These are phyloP conservation scores for Austrofundulus limnaeus DNA, from an alignment of 2,113 vertebrate genomes.

Conservation along the genomic window DNA sequence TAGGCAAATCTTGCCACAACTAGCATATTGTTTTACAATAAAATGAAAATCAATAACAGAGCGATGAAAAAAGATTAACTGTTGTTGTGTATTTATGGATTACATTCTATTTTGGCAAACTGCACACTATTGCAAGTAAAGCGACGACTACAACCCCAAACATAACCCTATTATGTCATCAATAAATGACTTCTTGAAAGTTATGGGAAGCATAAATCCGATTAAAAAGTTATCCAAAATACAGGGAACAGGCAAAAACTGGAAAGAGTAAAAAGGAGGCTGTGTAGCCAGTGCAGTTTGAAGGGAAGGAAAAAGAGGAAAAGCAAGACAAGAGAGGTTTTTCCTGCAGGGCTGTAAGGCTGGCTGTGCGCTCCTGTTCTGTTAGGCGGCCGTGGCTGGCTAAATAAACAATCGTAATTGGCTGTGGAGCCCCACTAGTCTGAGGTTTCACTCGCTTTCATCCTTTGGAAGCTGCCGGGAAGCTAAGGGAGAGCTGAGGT, in stretches of 20 bases:
- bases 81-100: no score
- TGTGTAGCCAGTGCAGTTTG: constrained; percentile 39
- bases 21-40: constrained; percentile 55
- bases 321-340: constrained; percentile 69
- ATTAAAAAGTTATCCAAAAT: constrained; percentile 24
- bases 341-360: constrained; percentile 77
- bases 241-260: constrained; percentile 29
- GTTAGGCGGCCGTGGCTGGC: constrained; percentile 75
- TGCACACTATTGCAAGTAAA: no score
- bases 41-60: constrained; percentile 38
- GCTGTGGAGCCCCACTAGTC: constrained; percentile 92
- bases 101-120: no score
- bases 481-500: constrained; percentile 78
- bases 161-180: constrained; percentile 40
- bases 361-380: constrained; percentile 77
- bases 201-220: constrained; percentile 23
- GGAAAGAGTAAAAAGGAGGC: constrained; percentile 10
- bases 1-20: constrained; percentile 59
- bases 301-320: constrained; percentile 59
- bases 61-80: constrained; percentile 26
- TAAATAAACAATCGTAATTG: constrained; percentile 93
- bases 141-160: not conserved
- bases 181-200: constrained; percentile 7
- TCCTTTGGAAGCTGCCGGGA: constrained; percentile 78
- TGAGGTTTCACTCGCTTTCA: constrained; percentile 80